Evolutionary conservation across 2,797 vertebrate species (phyloP).

Genomic region (Echeneis naucrates): DNA sequence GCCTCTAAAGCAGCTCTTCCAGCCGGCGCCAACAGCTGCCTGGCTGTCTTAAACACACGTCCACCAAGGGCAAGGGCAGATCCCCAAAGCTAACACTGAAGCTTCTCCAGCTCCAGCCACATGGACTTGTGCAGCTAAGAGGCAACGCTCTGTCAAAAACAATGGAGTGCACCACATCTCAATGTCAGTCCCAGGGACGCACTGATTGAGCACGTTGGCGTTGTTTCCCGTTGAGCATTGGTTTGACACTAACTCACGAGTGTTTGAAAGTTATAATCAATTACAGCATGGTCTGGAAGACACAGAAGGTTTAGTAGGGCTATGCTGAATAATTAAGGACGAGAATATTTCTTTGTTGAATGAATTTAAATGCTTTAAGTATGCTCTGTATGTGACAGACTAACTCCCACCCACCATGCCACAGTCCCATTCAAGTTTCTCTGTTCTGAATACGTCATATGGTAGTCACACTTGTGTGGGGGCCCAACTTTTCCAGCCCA

Average conservation of each 20-base stretch:
- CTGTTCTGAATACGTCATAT: conserved; percentile 40
- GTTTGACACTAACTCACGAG: conserved; percentile 61
- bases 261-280: conserved; percentile 50
- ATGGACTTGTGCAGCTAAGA: conserved; percentile 49
- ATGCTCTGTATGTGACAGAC: neutral
- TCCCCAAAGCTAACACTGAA: conserved; percentile 48
- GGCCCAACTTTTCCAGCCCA: conserved; percentile 85
- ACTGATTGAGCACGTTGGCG: conserved; percentile 55
- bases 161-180: conserved; percentile 46
- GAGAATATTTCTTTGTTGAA: conserved; percentile 5
- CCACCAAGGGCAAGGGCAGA: conserved; percentile 80
- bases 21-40: conserved; percentile 80
- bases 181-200: conserved; percentile 56
- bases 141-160: conserved; percentile 61
- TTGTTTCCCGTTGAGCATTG: conserved; percentile 45
- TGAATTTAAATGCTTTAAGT: conserved; percentile 16
- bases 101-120: conserved; percentile 49
- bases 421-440: conserved; percentile 44
- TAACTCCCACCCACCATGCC: neutral
- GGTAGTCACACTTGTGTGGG: conserved; percentile 30
- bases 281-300: conserved; percentile 37
- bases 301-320: conserved; percentile 23
- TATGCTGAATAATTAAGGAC: conserved; percentile 40
- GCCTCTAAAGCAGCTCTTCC: conserved; percentile 77
- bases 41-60: conserved; percentile 75